These are phyloP conservation scores for Zosterops borbonicus DNA, from an alignment of 2,113 vertebrate species.

Conservation along the genomic window DNA sequence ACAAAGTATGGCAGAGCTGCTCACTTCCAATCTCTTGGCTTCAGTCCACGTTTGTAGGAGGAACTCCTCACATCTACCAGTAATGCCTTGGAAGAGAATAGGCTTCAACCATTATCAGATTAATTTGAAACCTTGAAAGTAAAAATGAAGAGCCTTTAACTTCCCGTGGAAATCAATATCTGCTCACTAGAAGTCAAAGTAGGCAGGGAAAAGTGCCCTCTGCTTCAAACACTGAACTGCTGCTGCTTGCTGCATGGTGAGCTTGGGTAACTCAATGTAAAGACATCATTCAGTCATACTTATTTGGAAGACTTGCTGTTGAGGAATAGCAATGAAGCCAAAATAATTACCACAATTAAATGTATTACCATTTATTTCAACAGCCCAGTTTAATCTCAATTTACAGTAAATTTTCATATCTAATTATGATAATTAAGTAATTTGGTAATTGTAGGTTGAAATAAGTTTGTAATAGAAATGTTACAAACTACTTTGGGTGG, in stretches of 20 bases:
- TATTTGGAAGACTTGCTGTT: background rate
- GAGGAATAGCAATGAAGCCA: slow-evolving; percentile 42
- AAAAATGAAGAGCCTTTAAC: background rate
- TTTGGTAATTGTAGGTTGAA: slow-evolving; percentile 48
- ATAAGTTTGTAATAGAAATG: background rate
- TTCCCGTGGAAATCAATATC: background rate
- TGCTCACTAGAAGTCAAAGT: background rate
- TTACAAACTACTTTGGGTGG: background rate
- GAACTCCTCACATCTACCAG: background rate
- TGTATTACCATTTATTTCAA: slow-evolving; percentile 52
- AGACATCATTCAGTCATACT: background rate
- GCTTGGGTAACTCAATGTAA: background rate
- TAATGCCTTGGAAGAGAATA: background rate
- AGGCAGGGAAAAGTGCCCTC: background rate
- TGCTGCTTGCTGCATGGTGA: background rate
- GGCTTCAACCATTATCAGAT: background rate
- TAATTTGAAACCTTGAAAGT: background rate
- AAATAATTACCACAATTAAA: slow-evolving; percentile 47
- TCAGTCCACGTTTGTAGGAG: background rate
- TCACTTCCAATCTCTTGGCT: background rate
- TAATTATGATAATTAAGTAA: slow-evolving; percentile 47
- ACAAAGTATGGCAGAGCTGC: background rate
- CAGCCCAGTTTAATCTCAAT: slow-evolving; percentile 19
- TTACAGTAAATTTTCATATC: slow-evolving; percentile 10
- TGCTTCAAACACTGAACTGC: background rate